Evolutionary conservation across 1,140 invertebrate species (phyloP).

Genomic region (Scaptomyza graminum): DNA sequence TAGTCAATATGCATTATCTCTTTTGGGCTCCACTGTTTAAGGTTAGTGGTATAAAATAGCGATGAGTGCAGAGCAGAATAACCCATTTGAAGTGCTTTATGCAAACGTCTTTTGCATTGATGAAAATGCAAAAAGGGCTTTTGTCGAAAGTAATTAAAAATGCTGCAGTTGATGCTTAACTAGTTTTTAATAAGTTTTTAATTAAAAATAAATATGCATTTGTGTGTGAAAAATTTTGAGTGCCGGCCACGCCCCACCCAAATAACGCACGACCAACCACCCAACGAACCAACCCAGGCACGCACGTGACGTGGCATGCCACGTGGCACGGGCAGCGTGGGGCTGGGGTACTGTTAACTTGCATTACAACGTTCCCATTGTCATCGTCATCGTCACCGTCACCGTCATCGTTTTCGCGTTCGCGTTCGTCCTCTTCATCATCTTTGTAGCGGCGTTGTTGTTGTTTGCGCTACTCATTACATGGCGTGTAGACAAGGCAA

Average conservation of each 20-base stretch:
- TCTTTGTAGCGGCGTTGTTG: constrained; percentile 24
- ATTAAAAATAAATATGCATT: constrained; percentile 83
- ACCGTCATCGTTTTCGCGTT: constrained; percentile 47
- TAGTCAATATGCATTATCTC: background rate
- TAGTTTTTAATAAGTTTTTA: constrained; percentile 83
- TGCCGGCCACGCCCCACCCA: constrained; percentile 30
- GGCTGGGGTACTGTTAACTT: background rate
- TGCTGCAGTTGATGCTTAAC: constrained; percentile 81
- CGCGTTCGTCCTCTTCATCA: constrained; percentile 32
- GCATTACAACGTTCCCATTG: background rate
- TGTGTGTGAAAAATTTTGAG: constrained; percentile 76
- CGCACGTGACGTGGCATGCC: constrained; percentile 50
- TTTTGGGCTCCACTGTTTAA: constrained; percentile 25
- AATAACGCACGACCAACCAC: constrained; percentile 15
- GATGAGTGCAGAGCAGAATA: background rate
- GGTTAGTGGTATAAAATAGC: constrained; percentile 5
- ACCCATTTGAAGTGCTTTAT: constrained; percentile 67
- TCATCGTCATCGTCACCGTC: constrained; percentile 48
- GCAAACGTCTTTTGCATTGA: constrained; percentile 82
- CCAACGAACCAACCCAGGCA: constrained; percentile 1
- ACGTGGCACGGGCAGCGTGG: constrained; percentile 42
- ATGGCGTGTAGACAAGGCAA: constrained; percentile 79
- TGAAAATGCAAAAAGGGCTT: constrained; percentile 66
- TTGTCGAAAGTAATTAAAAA: constrained; percentile 81
- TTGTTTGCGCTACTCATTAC: constrained; percentile 80